These are phyloP conservation scores for Petrocephalus schoutedeni DNA, from an alignment of 2,797 vertebrate genomes.

Conservation along the genomic window DNA sequence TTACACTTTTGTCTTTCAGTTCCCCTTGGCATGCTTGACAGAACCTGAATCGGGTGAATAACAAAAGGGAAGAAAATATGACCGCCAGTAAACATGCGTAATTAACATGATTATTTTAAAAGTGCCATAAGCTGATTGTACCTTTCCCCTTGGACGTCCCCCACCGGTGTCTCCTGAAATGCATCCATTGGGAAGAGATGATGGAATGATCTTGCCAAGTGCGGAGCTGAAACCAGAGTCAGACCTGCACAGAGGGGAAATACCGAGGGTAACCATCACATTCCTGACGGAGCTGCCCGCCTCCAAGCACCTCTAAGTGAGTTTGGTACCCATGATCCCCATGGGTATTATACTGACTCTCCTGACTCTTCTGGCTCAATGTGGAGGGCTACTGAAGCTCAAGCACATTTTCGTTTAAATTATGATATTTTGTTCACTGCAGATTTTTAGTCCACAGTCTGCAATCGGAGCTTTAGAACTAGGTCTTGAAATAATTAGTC, in stretches of 20 bases:
- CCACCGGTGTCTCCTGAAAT: conserved; percentile 71
- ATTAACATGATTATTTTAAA: neutral
- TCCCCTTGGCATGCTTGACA: conserved; percentile 85
- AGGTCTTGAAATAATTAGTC: neutral
- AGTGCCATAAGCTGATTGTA: conserved; percentile 38
- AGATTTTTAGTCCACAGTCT: neutral
- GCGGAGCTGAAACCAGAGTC: conserved; percentile 90
- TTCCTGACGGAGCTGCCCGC: neutral
- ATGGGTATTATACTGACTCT: too few species aligned
- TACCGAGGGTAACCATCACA: neutral
- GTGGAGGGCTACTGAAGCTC: neutral
- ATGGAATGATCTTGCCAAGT: conserved; percentile 93
- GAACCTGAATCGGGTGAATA: conserved; percentile 59
- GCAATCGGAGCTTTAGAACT: neutral
- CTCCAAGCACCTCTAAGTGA: neutral
- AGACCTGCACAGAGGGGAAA: conserved; percentile 61
- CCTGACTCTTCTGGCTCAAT: neutral
- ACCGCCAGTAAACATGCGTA: neutral
- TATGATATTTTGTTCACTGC: neutral
- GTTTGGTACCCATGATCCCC: neutral
- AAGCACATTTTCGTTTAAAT: neutral
- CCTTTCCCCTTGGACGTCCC: conserved; percentile 70
- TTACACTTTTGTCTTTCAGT: conserved; percentile 84
- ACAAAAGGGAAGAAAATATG: too few species aligned
- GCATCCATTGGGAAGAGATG: conserved; percentile 89